Base-by-base conservation (phyloP, 2,888 invertebrate species). In the Zele albiditarsus region DNA sequence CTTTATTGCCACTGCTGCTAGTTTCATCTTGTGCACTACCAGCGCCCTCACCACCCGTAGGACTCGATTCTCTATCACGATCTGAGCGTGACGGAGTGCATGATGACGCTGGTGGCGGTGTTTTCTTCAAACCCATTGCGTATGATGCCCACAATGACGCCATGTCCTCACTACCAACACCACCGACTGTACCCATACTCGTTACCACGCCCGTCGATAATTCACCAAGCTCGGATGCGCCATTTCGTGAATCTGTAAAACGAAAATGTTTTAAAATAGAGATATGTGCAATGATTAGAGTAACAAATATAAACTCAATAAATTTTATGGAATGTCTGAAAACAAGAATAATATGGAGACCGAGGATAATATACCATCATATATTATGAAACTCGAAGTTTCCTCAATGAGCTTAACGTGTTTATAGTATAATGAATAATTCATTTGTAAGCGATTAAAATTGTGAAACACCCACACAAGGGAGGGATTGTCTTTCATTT, bases 141-240 rank as follows among this genome's bases (percentile, higher is more conserved):
- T 95, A 96, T 77, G 95, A 95, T 5, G 95, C 95, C 96, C 96
- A 96, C n/a, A 95, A 91, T 46, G 95, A 95, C 2, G 95, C 95
- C 92, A 95, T 94, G 86, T 94, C 94, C 88, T 94, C 94, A 49
- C 91, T 90, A n/a, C 88, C 88, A 12, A 93, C 92, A 16, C 90
- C 90, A 57, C 90, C 88, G 57, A 91, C 89, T 20, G 89, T 85
- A 20, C 91, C 91, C 78, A 91, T 82, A 83, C 90, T 91, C 42
- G 90, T 90, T 58, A 91, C 89, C 46, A 90, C 90, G 8, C 85
- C 86, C 20, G 85, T 79, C 38, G 87, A 85, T 79, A 88, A 81
- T 70, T 88, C 88, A 27, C 84, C 87, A 79, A 88, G 79, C 27
- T 89, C 89, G 65, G 87, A 83, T 14, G 86, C 85, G 31, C 89